Conservation (phyloP, 2,888 invertebrate species). For the Drosophila koepferae region DNA sequence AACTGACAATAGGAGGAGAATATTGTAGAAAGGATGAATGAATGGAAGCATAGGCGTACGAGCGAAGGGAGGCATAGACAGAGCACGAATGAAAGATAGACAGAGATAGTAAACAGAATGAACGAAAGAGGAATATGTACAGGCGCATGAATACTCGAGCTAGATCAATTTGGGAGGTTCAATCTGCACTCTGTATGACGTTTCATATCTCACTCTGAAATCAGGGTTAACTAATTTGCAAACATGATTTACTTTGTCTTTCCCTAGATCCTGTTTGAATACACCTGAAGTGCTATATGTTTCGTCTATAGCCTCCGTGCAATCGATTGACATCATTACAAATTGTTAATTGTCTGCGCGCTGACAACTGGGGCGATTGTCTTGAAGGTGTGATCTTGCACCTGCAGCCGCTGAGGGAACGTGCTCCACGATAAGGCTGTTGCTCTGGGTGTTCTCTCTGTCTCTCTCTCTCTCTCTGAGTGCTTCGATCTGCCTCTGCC, state of each 20-base stretch:
- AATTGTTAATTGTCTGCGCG: conserved; percentile 9
- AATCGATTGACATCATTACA: not conserved
- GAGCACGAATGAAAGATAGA: not conserved
- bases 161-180: not conserved
- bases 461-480: not conserved
- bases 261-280: not conserved
- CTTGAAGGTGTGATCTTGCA: conserved; percentile 19
- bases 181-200: not conserved
- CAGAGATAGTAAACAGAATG: no score
- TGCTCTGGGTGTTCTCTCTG: not conserved
- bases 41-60: not conserved
- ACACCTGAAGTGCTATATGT: not conserved
- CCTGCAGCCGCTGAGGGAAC: conserved; percentile 2
- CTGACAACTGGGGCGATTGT: conserved; percentile 5
- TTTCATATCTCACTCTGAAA: not conserved
- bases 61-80: no score
- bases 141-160: no score
- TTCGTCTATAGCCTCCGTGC: not conserved
- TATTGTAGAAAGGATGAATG: no score
- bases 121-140: not conserved
- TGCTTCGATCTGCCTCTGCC: conserved; percentile 11
- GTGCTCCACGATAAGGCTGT: not conserved
- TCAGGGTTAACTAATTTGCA: no score
- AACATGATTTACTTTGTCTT: not conserved
- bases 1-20: not conserved